Base-by-base conservation (phyloP, 1,140 invertebrate species). In the Leptinotarsa lineolata region DNA sequence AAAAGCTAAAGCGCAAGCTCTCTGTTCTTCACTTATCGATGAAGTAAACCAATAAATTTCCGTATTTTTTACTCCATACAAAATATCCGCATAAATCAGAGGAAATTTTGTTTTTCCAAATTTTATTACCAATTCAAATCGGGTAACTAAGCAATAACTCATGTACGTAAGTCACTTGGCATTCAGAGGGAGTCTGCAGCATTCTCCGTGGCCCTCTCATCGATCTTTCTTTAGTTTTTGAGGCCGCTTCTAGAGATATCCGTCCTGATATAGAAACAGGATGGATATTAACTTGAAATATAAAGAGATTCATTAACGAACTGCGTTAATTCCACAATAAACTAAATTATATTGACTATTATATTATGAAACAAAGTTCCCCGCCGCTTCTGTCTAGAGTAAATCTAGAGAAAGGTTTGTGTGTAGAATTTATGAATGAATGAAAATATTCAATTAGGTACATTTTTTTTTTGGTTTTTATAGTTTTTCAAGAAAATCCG, bases 61-160 rank as follows among this genome's bases (percentile, higher is more conserved):
- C 48, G 16, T 54, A 54, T 54, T 54, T 54, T 54, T 54, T 54
- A 18, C 48, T 54, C 48, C 48, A 54, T 54, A 54, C 5, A 54
- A 54, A 54, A 54, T 54, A 54, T 54, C 48, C 48, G n/a, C 48
- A 54, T 54, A 54, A 54, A 54, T 54, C 48, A 54, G 48, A 54
- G 6, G 48, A 54, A n/a, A 54, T 54, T 54, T 54, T 54, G 48
- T 54, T 54, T 54, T 54, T 54, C 48, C 48, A 54, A 54, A 54
- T 54, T 54, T 54, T 54, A 54, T 54, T 54, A 54, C 48, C 48
- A 54, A 54, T 54, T 54, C 48, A 54, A 54, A 54, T n/a, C 48
- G 48, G 48, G 48, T 54, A 54, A 54, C 48, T 54, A 54, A 54
- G 48, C 48, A 54, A 54, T 54, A 54, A 54, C 48, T 54, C 48